These are phyloP conservation scores for Syrmaticus mikado DNA, from an alignment of 2,113 vertebrate genomes.

Conservation along the genomic window DNA sequence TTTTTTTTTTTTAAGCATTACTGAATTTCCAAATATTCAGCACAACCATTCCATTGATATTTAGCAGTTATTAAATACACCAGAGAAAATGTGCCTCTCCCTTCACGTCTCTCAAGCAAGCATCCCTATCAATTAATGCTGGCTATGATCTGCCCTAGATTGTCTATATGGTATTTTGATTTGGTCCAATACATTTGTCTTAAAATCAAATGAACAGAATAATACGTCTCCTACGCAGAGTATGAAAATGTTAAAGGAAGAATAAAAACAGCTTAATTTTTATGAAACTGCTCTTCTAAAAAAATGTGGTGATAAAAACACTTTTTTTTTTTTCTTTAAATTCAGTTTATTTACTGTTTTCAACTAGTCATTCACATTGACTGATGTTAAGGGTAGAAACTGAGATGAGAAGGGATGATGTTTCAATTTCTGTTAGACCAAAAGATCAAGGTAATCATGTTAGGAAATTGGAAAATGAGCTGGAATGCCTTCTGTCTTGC, in stretches of 20 bases:
- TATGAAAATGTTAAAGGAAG: not conserved
- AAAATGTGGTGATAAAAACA: not conserved
- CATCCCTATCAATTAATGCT: not conserved
- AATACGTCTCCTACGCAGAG: not conserved
- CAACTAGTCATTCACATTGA: not conserved
- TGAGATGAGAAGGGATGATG: not conserved
- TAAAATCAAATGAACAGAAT: not conserved
- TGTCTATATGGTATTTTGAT: not conserved
- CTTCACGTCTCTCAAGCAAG: not conserved
- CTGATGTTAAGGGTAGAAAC: not conserved
- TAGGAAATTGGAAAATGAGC: slow-evolving; percentile 22
- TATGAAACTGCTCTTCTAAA: not conserved
- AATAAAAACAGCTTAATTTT: not conserved
- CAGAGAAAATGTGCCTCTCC: not conserved
- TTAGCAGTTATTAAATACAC: not conserved
- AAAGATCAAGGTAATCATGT: slow-evolving; percentile 28
- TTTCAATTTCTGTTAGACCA: slow-evolving; percentile 10
- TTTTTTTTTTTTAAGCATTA: not conserved
- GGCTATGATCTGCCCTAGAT: not conserved
- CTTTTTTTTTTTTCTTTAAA: not conserved
- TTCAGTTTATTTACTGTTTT: not conserved
- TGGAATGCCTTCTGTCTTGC: slow-evolving; percentile 41
- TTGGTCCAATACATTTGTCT: not conserved
- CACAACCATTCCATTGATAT: not conserved
- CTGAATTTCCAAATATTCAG: not conserved